A percentile compares a stretch with the other conserved stretches of the same genome.
These are phyloP conservation scores for Dasyornis broadbenti DNA, from an alignment of 2,113 vertebrate genomes.

Conservation along the genomic window DNA sequence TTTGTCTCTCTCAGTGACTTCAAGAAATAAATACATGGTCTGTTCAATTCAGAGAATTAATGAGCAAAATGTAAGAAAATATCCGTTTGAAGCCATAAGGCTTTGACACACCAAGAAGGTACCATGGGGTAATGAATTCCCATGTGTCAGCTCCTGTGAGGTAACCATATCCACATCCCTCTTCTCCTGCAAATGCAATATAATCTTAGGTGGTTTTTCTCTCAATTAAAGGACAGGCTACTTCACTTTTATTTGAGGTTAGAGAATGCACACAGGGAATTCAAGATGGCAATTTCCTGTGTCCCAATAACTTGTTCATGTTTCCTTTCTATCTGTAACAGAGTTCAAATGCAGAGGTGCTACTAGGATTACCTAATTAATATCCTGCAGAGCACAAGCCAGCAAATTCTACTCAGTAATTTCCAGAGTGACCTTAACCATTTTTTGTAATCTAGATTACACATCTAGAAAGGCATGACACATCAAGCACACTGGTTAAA, in stretches of 20 bases:
- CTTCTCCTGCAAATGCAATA: neutral
- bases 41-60: neutral
- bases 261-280: neutral
- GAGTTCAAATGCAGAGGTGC: neutral
- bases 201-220: neutral
- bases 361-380: neutral
- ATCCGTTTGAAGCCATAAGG: neutral
- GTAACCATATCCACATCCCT: neutral
- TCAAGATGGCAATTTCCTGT: neutral
- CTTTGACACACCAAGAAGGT: neutral
- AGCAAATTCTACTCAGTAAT: neutral
- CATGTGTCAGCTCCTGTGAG: neutral
- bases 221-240: neutral
- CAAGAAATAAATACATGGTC: neutral
- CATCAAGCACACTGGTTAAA: neutral
- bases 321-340: neutral
- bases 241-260: neutral
- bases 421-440: neutral
- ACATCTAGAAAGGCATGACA: neutral
- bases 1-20: neutral
- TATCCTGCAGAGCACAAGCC: neutral
- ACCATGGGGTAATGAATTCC: neutral
- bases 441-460: neutral
- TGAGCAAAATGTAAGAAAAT: neutral
- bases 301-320: neutral